Percentiles rank a stretch among this genome's conserved stretches.
These are phyloP conservation scores for Seriola dumerili DNA, from an alignment of 2,113 vertebrate genomes.

Conservation along the genomic window DNA sequence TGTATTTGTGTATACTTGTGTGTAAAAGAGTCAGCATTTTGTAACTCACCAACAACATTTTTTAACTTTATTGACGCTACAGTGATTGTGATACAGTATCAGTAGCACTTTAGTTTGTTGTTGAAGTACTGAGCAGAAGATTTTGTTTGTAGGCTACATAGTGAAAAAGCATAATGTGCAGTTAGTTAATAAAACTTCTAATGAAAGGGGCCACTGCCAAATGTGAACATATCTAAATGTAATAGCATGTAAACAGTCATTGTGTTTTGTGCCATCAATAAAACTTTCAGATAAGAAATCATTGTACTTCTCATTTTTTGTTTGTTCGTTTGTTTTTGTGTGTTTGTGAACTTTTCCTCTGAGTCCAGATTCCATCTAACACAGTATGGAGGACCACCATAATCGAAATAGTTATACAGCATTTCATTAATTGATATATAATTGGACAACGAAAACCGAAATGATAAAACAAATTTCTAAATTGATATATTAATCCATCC, in stretches of 20 bases:
- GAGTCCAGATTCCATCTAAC: neutral
- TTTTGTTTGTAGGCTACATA: neutral
- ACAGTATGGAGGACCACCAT: neutral
- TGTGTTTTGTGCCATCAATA: constrained; percentile 60
- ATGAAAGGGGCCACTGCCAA: constrained; percentile 22
- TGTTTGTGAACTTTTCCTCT: no score
- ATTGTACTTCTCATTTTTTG: neutral
- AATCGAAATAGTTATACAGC: no score
- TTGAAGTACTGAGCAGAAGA: constrained; percentile 32
- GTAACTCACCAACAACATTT: constrained; percentile 30
- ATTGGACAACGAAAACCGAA: no score
- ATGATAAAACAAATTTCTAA: no score
- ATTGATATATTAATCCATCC: no score
- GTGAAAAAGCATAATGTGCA: constrained; percentile 4
- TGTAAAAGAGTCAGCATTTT: constrained; percentile 37
- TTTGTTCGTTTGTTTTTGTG: neutral
- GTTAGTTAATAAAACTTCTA: constrained; percentile 2
- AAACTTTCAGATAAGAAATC: constrained; percentile 26
- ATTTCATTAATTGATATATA: no score
- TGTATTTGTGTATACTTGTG: constrained; percentile 9
- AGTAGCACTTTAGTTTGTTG: constrained; percentile 43
- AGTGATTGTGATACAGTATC: constrained; percentile 28
- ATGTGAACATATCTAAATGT: constrained; percentile 54
- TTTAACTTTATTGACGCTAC: constrained; percentile 4
- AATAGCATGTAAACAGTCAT: constrained; percentile 42